These are phyloP conservation scores for Cyprichromis sp. DNA, from an alignment of 2,113 vertebrate genomes.

Conservation along the genomic window DNA sequence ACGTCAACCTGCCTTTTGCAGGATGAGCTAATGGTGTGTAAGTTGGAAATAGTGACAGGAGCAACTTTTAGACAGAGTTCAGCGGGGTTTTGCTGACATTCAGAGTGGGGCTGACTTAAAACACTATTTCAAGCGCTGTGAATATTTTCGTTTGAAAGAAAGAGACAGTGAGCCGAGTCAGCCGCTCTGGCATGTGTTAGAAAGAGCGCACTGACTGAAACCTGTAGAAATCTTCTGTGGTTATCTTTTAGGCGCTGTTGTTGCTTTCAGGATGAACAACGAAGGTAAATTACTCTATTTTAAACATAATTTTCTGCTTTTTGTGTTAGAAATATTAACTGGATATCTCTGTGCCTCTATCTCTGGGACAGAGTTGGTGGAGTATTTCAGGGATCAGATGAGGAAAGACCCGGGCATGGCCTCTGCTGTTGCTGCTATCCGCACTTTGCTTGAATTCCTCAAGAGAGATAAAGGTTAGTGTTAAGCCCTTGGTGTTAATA, in stretches of 20 bases:
- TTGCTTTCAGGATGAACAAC: constrained; percentile 53
- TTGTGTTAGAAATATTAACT: background rate
- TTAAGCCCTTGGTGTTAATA: background rate
- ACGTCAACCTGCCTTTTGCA: background rate
- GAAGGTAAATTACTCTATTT: constrained; percentile 35
- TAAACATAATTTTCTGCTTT: fast-evolving
- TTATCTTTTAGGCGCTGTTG: background rate
- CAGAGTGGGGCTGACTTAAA: background rate
- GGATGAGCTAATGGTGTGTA: background rate
- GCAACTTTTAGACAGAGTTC: background rate
- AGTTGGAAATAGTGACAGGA: background rate
- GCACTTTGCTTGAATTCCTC: constrained; percentile 84
- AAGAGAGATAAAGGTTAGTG: constrained; percentile 82
- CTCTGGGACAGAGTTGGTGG: constrained; percentile 76
- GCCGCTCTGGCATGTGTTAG: background rate
- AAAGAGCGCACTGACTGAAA: background rate
- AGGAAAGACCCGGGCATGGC: constrained; percentile 82
- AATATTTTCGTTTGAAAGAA: background rate
- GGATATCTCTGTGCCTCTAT: background rate
- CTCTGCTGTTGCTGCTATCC: constrained; percentile 91
- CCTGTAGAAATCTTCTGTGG: no score
- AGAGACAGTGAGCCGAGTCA: background rate
- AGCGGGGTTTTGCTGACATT: fast-evolving
- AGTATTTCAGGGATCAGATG: constrained; percentile 86
- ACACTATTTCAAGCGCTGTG: no score